Evolutionary conservation across 2,797 vertebrate species (phyloP).

Genomic region (Siniperca obscura): DNA sequence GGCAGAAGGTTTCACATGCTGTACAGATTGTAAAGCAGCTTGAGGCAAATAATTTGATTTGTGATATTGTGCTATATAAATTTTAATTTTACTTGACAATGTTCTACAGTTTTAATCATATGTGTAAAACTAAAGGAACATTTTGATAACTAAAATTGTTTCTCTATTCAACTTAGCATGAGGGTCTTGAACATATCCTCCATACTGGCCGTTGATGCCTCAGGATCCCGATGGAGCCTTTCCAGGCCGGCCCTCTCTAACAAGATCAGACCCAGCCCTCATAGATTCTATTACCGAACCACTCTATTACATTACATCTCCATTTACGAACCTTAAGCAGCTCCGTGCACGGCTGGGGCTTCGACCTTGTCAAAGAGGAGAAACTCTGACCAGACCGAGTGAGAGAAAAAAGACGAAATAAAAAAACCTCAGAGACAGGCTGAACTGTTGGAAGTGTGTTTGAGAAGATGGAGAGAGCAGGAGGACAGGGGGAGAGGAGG

Average conservation of each 20-base stretch:
- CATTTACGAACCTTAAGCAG: slow-evolving; percentile 86
- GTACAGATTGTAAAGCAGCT: too few relatives aligned
- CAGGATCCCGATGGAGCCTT: slow-evolving; percentile 68
- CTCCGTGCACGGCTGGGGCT: slow-evolving; percentile 71
- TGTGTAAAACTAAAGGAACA: background rate
- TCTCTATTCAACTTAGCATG: slow-evolving; percentile 3
- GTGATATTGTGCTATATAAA: too few relatives aligned
- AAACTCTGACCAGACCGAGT: slow-evolving; percentile 74
- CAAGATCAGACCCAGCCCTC: slow-evolving; percentile 83
- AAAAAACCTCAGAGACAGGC: slow-evolving; percentile 49
- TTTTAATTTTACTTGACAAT: too few relatives aligned
- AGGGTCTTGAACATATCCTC: slow-evolving; percentile 54
- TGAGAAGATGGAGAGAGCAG: slow-evolving; percentile 69
- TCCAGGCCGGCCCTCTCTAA: slow-evolving; percentile 76
- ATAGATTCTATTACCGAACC: slow-evolving; percentile 84
- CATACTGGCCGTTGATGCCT: slow-evolving; percentile 48
- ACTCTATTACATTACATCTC: slow-evolving; percentile 87
- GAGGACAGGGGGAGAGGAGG: slow-evolving; percentile 41
- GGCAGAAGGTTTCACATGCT: too few relatives aligned
- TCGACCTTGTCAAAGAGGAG: slow-evolving; percentile 85
- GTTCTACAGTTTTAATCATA: background rate
- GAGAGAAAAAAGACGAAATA: slow-evolving; percentile 40
- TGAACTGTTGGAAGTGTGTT: slow-evolving; percentile 64
- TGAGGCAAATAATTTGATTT: too few relatives aligned
- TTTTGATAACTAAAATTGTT: slow-evolving; percentile 8